A percentile compares a stretch with the other conserved stretches of the same genome.
Conservation (phyloP, 2,113 vertebrate species). For the Pseudolaguvia tuberculata region DNA sequence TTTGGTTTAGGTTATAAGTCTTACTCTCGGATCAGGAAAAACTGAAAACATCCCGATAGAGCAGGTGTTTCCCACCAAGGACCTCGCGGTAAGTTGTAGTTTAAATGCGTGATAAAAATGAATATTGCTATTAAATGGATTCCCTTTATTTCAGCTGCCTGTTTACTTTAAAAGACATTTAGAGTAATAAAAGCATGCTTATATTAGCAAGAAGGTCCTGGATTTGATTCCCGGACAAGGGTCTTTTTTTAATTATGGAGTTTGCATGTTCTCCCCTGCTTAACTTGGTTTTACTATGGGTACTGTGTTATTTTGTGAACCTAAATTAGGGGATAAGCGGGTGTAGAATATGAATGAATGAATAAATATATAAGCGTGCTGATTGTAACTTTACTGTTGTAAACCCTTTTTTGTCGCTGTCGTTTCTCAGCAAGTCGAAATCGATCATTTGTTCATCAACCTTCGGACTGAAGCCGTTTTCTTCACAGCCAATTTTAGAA, state of each 20-base stretch:
- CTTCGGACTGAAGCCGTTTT: constrained; percentile 71
- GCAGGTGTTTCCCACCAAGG: constrained; percentile 72
- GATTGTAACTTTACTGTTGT: too few relatives aligned
- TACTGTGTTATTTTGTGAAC: too few relatives aligned
- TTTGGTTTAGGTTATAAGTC: constrained; percentile 72
- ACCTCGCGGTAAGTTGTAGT: constrained; percentile 74
- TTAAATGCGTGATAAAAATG: too few relatives aligned
- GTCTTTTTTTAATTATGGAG: too few relatives aligned
- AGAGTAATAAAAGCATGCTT: too few relatives aligned
- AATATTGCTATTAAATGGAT: background rate
- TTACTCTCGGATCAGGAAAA: constrained; percentile 75
- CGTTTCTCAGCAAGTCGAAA: constrained; percentile 67
- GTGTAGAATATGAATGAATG: too few relatives aligned
- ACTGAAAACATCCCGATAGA: constrained; percentile 69
- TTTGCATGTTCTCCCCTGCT: too few relatives aligned
- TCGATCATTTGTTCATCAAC: constrained; percentile 76
- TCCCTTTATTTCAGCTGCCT: background rate
- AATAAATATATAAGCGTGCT: too few relatives aligned
- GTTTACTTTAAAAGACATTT: background rate
- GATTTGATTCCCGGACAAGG: too few relatives aligned
- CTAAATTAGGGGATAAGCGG: too few relatives aligned
- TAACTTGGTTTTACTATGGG: too few relatives aligned
- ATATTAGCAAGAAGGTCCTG: background rate
- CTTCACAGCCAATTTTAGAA: constrained; percentile 75
- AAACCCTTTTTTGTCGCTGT: background rate